Percentiles rank a stretch among this genome's conserved stretches.
These are phyloP conservation scores for Pogoniulus pusillus DNA, from an alignment of 2,797 vertebrate species.

Conservation along the genomic window DNA sequence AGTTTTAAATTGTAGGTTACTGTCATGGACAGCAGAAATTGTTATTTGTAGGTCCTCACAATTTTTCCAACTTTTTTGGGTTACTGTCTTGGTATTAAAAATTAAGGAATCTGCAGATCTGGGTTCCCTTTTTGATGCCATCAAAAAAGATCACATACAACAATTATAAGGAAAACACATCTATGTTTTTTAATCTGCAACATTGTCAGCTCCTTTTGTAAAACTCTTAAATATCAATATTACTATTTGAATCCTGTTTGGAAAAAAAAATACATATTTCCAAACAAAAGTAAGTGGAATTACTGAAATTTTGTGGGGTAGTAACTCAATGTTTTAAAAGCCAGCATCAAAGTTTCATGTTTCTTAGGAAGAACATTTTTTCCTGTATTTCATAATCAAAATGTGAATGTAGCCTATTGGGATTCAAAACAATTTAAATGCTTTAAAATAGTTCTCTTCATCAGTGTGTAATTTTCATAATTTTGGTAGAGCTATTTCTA, in stretches of 20 bases:
- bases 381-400: not conserved
- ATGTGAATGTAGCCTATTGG: not conserved
- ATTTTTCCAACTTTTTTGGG: not conserved
- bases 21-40: not conserved
- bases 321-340: not conserved
- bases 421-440: not conserved
- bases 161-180: not conserved
- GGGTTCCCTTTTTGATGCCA: not conserved
- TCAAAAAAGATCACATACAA: not conserved
- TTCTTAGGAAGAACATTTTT: not conserved
- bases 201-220: not conserved
- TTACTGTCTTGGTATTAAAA: not conserved
- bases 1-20: conserved; percentile 5
- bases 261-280: not conserved
- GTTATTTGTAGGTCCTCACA: not conserved
- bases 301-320: not conserved
- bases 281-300: not conserved
- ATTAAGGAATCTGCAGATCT: not conserved
- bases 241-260: not conserved
- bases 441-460: not conserved
- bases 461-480: not conserved
- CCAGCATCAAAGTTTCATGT: not conserved
- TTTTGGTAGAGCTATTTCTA: not conserved
- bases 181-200: not conserved
- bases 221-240: not conserved